Percentiles rank a stretch among this genome's conserved stretches.
phyloP scores from a whole-genome alignment of 2,113 vertebrate species.

The Tautogolabrus adspersus region DNA sequence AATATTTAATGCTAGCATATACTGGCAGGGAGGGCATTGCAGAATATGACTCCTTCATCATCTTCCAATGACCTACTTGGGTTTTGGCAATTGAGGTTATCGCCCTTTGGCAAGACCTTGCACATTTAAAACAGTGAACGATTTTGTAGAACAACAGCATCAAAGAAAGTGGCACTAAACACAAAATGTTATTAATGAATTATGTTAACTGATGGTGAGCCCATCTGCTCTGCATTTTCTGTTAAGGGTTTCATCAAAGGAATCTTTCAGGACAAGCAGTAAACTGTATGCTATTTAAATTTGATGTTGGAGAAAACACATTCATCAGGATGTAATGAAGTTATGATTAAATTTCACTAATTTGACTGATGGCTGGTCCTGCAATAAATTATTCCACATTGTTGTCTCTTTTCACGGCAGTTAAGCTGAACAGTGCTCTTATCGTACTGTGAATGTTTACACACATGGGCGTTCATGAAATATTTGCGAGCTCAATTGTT shows the following conservation, averaged over 20 bases:
- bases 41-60: conserved; percentile 48
- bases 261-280: conserved; percentile 17
- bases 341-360: conserved; percentile 60
- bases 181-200: conserved; percentile 55
- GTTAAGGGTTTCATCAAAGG: conserved; percentile 1
- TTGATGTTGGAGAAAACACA: conserved; percentile 36
- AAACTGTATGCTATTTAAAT: conserved; percentile 41
- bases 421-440: conserved; percentile 59
- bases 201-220: conserved; percentile 54
- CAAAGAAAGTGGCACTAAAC: conserved; percentile 52
- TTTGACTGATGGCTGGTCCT: conserved; percentile 55
- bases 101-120: conserved; percentile 70
- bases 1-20: conserved; percentile 49
- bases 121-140: conserved; percentile 60
- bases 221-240: conserved; percentile 38
- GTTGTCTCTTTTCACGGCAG: conserved; percentile 42
- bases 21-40: conserved; percentile 37
- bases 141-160: conserved; percentile 61
- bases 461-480: conserved; percentile 69
- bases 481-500: conserved; percentile 72
- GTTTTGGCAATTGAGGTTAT: conserved; percentile 65
- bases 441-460: conserved; percentile 63
- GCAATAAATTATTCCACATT: conserved; percentile 55
- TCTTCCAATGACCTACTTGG: conserved; percentile 79
- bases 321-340: conserved; percentile 52